Evolutionary conservation across 2,888 invertebrate species (phyloP).

Genomic region (Eurois occulta): DNA sequence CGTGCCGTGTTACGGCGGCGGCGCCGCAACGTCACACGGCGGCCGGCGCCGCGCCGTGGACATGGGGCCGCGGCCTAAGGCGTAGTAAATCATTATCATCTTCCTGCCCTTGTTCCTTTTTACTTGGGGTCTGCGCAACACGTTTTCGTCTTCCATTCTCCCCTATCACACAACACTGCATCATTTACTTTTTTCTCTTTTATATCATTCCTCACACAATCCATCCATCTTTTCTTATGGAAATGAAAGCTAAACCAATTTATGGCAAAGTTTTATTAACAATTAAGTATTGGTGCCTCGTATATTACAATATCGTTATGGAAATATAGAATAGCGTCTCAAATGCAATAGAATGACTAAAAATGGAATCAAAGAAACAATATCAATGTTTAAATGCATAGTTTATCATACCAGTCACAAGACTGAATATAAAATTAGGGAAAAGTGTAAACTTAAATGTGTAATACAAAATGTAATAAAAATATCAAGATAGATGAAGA

Average conservation of each 20-base stretch:
- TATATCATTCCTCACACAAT: not conserved
- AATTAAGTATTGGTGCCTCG: slow-evolving; percentile 84
- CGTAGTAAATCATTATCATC: not conserved
- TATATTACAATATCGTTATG: slow-evolving; percentile 67
- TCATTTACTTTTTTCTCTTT: not conserved
- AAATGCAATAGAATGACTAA: slow-evolving; percentile 59
- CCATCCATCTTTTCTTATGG: not conserved
- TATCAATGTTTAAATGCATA: slow-evolving; percentile 63
- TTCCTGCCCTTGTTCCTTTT: not conserved
- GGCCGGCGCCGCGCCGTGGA: too few relatives aligned
- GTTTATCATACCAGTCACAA: slow-evolving; percentile 32
- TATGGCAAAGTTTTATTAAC: slow-evolving; percentile 76
- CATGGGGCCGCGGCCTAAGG: too few relatives aligned
- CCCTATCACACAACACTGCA: not conserved
- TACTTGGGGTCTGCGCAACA: not conserved
- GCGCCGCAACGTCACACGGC: too few relatives aligned
- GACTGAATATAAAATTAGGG: slow-evolving; percentile 33
- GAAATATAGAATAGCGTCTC: slow-evolving; percentile 63
- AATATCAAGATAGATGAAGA: not conserved
- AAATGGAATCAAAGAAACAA: slow-evolving; percentile 56
- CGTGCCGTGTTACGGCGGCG: too few relatives aligned
- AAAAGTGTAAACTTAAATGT: slow-evolving; percentile 51
- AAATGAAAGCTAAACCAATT: slow-evolving; percentile 44
- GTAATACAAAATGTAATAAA: not conserved
- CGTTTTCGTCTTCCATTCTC: not conserved